Conservation (phyloP, 1,140 invertebrate species). For the Calosoma granatense region DNA sequence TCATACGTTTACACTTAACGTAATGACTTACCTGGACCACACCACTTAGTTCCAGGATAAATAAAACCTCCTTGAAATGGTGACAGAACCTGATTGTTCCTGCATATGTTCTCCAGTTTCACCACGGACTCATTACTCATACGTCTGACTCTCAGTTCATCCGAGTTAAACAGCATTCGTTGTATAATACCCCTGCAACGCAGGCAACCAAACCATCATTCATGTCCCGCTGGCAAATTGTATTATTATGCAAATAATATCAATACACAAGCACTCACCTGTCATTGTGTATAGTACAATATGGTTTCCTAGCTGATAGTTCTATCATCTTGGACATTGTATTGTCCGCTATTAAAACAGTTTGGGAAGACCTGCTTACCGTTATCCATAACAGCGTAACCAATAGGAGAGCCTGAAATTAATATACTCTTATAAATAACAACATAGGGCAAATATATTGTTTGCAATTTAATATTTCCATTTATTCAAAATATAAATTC, state of each 20-base stretch:
- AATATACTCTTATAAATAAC: not conserved
- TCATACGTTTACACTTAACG: too few species aligned
- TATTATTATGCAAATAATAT: too few species aligned
- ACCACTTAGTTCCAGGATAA: constrained; percentile 51
- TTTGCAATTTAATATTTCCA: too few species aligned
- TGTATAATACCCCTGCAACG: constrained; percentile 46
- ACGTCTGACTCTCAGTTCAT: constrained; percentile 46
- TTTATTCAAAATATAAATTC: too few species aligned
- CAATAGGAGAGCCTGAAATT: not conserved
- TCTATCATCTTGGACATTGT: constrained; percentile 56
- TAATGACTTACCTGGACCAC: constrained; percentile 45
- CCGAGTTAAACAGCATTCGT: constrained; percentile 45
- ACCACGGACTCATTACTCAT: constrained; percentile 47
- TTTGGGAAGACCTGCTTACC: constrained; percentile 21
- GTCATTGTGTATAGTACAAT: constrained; percentile 48
- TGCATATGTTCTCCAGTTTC: constrained; percentile 47
- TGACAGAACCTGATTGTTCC: constrained; percentile 28
- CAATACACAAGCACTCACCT: constrained; percentile 28
- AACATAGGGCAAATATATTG: not conserved
- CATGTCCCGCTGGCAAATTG: too few species aligned
- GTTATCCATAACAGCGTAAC: constrained; percentile 13
- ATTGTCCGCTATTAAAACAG: constrained; percentile 48
- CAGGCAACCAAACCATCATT: constrained; percentile 2
- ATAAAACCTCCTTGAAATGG: constrained; percentile 34
- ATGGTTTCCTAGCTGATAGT: constrained; percentile 44